phyloP scores from a whole-genome alignment of 2,888 invertebrate species.

The Liodrosophila aerea region DNA sequence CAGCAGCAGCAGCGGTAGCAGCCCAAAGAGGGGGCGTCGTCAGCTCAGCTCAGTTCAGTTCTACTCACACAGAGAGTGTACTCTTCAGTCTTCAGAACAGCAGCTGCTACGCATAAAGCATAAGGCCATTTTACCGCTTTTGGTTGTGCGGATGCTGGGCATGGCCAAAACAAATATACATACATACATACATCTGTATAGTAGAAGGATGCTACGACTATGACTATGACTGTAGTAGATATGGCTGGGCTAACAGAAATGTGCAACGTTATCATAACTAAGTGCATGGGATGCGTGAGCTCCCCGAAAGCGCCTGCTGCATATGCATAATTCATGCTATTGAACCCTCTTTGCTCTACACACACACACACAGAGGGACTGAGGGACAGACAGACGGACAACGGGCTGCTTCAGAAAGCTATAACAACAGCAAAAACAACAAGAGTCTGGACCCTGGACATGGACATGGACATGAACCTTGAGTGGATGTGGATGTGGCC shows the following conservation, averaged over 20 bases:
- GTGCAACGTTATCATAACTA: constrained; percentile 78
- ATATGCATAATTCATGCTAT: constrained; percentile 81
- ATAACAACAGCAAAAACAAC: constrained; percentile 3
- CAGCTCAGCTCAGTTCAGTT: constrained; percentile 24
- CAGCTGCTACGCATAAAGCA: constrained; percentile 77
- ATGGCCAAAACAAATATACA: constrained; percentile 71
- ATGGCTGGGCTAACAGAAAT: constrained; percentile 35
- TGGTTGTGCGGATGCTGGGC: constrained; percentile 51
- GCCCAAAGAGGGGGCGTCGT: constrained; percentile 69
- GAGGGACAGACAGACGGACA: background rate
- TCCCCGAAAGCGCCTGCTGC: constrained; percentile 71
- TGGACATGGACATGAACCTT: constrained; percentile 58
- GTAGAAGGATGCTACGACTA: constrained; percentile 39
- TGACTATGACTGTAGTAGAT: constrained; percentile 31
- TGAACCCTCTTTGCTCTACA: constrained; percentile 74
- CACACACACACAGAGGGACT: constrained; percentile 16
- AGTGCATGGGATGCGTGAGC: constrained; percentile 76
- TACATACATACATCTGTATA: too few relatives aligned
- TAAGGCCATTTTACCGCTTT: constrained; percentile 41
- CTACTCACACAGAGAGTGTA: constrained; percentile 27
- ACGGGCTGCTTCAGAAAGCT: background rate
- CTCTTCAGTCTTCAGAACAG: constrained; percentile 28
- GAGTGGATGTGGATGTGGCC: constrained; percentile 50
- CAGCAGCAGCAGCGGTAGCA: too few relatives aligned
- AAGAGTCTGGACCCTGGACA: constrained; percentile 41